Evolutionary conservation across 2,113 vertebrate genomes (phyloP).

Genomic region (Heliornis fulica): DNA sequence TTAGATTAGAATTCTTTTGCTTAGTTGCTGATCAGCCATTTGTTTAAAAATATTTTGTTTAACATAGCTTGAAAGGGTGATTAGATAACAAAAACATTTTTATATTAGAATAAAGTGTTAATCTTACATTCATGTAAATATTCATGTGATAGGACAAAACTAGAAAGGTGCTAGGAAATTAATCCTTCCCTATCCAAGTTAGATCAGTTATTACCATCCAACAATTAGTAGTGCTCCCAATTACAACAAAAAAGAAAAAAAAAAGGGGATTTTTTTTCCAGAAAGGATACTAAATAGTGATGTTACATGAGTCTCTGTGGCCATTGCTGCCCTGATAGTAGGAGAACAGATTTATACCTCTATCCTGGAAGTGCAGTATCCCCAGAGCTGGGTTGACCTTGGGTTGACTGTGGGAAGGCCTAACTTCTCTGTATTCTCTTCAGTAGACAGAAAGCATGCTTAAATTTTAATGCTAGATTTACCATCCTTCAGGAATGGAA

Average conservation of each 20-base stretch:
- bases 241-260: not conserved
- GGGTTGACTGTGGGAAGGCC: not conserved
- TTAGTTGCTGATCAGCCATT: not conserved
- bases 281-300: not conserved
- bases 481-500: not conserved
- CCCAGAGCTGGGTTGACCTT: not conserved
- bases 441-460: not conserved
- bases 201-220: not conserved
- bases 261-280: not conserved
- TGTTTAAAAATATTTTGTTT: slow-evolving; percentile 9
- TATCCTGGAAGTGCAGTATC: not conserved
- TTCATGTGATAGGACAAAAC: not conserved
- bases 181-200: not conserved
- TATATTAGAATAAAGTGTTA: not conserved
- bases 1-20: slow-evolving; percentile 31
- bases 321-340: not conserved
- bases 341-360: not conserved
- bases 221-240: not conserved
- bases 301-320: not conserved
- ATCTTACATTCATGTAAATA: not conserved
- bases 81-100: not conserved
- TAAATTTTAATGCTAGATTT: not conserved
- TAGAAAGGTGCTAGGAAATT: not conserved
- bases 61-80: not conserved
- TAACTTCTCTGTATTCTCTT: not conserved